A percentile compares a stretch with the other conserved stretches of the same genome.
Conservation (phyloP, 2,113 vertebrate species). For the Speoplatyrhinus poulsoni region DNA sequence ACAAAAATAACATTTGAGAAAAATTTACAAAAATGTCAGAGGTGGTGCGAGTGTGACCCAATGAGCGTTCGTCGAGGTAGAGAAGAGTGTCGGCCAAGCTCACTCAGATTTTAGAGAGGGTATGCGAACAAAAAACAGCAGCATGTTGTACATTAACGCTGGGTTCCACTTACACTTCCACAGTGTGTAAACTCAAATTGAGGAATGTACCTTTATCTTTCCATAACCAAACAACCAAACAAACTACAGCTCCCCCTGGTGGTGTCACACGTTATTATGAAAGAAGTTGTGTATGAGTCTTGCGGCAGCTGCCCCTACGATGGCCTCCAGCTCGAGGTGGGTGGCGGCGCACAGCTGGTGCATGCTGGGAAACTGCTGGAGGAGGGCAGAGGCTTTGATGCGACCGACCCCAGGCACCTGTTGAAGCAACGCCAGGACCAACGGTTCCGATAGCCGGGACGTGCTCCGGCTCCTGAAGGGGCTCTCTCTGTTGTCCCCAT, state of each 20-base stretch:
- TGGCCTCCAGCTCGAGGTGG: conserved; percentile 70
- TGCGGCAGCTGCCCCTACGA: conserved; percentile 78
- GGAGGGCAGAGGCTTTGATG: conserved; percentile 82
- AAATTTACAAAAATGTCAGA: too few relatives aligned
- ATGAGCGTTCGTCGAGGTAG: too few relatives aligned
- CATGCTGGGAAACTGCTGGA: conserved; percentile 82
- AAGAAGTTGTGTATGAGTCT: conserved; percentile 83
- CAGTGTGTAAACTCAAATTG: too few relatives aligned
- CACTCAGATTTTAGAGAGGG: neutral
- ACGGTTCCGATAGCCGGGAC: conserved; percentile 61
- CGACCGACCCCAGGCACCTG: conserved; percentile 87
- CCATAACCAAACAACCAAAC: too few relatives aligned
- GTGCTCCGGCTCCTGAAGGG: conserved; percentile 75
- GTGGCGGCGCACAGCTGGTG: conserved; percentile 78
- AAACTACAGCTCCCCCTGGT: too few relatives aligned
- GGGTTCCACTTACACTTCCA: too few relatives aligned
- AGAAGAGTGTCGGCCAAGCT: too few relatives aligned
- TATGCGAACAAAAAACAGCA: neutral
- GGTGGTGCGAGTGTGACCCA: too few relatives aligned
- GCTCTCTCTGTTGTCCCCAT: conserved; percentile 80
- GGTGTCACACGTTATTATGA: conserved; percentile 28
- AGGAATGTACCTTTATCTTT: too few relatives aligned
- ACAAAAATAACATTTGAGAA: too few relatives aligned
- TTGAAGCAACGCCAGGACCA: conserved; percentile 78
- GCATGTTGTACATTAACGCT: too few relatives aligned